phyloP scores from a whole-genome alignment of 2,888 invertebrate genomes.

The Busseola fusca region DNA sequence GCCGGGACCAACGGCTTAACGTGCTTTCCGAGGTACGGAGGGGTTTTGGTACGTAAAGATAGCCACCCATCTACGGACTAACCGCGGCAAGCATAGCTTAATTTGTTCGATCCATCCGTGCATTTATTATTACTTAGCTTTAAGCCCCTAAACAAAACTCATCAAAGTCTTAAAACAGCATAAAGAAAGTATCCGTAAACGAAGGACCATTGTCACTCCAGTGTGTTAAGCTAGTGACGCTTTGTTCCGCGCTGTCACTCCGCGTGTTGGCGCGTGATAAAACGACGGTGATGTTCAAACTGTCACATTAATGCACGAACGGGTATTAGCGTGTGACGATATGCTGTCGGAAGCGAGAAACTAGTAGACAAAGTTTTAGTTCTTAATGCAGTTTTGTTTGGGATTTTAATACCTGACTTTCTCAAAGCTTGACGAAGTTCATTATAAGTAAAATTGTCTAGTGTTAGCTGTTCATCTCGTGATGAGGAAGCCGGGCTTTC shows the following conservation, averaged over 20 bases:
- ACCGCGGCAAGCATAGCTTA: too few relatives aligned
- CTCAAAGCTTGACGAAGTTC: conserved; percentile 10
- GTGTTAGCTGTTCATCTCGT: not conserved
- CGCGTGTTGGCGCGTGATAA: conserved; percentile 26
- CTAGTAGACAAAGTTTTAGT: conserved; percentile 41
- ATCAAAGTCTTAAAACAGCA: conserved; percentile 6
- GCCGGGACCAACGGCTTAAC: too few relatives aligned
- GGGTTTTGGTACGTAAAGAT: too few relatives aligned
- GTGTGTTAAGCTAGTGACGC: conserved; percentile 28
- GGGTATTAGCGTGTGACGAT: conserved; percentile 29
- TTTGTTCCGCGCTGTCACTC: conserved; percentile 41
- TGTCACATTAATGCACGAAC: conserved; percentile 26
- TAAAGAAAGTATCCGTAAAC: conserved; percentile 1
- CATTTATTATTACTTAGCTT: too few relatives aligned
- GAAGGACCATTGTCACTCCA: conserved; percentile 19
- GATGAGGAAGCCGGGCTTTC: not conserved
- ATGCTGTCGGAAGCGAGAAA: conserved; percentile 16
- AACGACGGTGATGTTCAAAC: conserved; percentile 32
- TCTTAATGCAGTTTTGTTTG: conserved; percentile 30
- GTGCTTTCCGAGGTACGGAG: too few relatives aligned
- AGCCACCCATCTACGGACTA: too few relatives aligned
- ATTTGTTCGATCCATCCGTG: too few relatives aligned
- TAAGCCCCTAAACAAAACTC: not conserved
- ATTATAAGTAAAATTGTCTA: conserved; percentile 15
- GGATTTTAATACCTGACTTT: conserved; percentile 23